phyloP scores from a whole-genome alignment of 2,888 invertebrate species.

The Auanema sp. region DNA sequence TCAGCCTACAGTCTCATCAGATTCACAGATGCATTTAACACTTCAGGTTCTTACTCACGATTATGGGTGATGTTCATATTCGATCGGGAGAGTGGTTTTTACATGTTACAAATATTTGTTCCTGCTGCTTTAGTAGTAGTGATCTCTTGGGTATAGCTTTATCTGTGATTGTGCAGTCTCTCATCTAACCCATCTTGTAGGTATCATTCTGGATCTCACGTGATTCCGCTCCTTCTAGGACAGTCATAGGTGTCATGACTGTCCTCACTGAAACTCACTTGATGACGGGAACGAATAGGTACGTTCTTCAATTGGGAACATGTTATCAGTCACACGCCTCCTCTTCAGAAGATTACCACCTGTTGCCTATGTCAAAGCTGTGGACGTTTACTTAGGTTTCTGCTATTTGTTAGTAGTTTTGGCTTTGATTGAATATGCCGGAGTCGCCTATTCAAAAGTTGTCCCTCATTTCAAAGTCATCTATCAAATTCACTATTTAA shows the following conservation, averaged over 20 bases:
- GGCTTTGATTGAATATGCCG: constrained; percentile 52
- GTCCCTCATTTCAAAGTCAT: neutral
- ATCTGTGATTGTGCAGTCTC: neutral
- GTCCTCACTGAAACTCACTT: constrained; percentile 71
- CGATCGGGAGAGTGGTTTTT: constrained; percentile 95
- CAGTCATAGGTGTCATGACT: constrained; percentile 41
- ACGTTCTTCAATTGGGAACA: neutral
- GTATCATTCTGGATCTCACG: constrained; percentile 98
- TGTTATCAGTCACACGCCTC: neutral
- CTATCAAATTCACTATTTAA: constrained; percentile 11
- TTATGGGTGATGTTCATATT: constrained; percentile 94
- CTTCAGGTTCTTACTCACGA: constrained; percentile 86
- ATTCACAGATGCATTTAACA: neutral
- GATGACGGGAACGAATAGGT: constrained; percentile 70
- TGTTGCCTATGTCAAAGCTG: constrained; percentile 54
- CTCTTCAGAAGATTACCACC: constrained; percentile 42
- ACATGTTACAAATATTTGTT: constrained; percentile 95
- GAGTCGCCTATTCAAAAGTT: constrained; percentile 53
- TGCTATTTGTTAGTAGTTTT: constrained; percentile 53
- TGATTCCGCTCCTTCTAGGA: constrained; percentile 85
- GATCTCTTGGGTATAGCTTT: constrained; percentile 45
- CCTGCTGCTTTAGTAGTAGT: constrained; percentile 68
- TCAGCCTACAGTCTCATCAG: neutral
- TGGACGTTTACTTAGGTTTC: constrained; percentile 55
- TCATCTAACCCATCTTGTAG: constrained; percentile 71